Evolutionary conservation across 2,888 invertebrate genomes (phyloP).

Genomic region (Disparrhopalites patrizii): DNA sequence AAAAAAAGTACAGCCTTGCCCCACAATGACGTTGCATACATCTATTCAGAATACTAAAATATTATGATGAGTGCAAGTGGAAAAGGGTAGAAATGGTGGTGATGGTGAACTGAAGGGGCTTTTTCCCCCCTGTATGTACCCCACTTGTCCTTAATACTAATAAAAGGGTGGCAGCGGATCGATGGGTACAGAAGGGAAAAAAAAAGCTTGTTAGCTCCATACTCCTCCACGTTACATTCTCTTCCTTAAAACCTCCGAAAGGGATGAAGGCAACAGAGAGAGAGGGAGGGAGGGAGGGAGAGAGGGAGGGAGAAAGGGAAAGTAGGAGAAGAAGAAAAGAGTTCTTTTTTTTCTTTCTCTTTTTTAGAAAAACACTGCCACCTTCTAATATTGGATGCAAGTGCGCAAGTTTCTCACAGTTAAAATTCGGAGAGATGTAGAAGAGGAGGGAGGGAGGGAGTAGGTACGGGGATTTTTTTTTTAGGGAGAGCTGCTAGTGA

Average conservation of each 20-base stretch:
- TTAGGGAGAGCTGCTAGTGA: neutral
- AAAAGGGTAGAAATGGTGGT: slow-evolving; percentile 12
- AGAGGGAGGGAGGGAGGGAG: slow-evolving; percentile 9
- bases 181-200: too few relatives aligned
- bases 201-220: slow-evolving; percentile 42
- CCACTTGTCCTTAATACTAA: slow-evolving; percentile 34
- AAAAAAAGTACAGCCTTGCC: too few relatives aligned
- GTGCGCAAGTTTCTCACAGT: slow-evolving; percentile 46
- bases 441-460: slow-evolving; percentile 25
- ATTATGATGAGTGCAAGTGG: too few relatives aligned
- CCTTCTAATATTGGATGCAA: slow-evolving; percentile 42
- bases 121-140: slow-evolving; percentile 1
- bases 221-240: too few relatives aligned
- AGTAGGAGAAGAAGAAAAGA: slow-evolving; percentile 32
- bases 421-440: slow-evolving; percentile 35
- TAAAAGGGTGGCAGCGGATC: slow-evolving; percentile 41
- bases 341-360: too few relatives aligned
- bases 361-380: slow-evolving; percentile 45
- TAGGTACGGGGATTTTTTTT: slow-evolving; percentile 4
- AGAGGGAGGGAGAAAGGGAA: neutral
- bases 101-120: too few relatives aligned
- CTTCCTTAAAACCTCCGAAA: too few relatives aligned
- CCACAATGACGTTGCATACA: too few relatives aligned
- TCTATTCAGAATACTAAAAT: too few relatives aligned
- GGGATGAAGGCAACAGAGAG: neutral